Conservation (phyloP, 2,113 vertebrate genomes). For the Pogonocichla stellata region DNA sequence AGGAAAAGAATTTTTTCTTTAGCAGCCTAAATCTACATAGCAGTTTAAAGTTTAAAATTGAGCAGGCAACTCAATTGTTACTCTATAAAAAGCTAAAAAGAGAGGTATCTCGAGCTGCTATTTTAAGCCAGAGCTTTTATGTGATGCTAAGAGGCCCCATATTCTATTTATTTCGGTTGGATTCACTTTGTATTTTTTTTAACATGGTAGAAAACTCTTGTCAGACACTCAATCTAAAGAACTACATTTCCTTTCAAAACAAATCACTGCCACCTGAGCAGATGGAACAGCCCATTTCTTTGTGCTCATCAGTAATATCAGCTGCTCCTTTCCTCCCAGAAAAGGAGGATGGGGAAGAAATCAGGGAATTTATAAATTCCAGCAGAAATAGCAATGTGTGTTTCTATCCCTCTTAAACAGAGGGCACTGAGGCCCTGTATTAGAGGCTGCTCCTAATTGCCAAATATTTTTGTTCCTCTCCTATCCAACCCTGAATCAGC, state of each 20-base stretch:
- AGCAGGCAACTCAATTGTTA: not conserved
- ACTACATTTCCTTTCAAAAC: not conserved
- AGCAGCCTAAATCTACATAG: not conserved
- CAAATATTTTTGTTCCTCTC: not conserved
- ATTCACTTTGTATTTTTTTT: not conserved
- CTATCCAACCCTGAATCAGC: not conserved
- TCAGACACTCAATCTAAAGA: not conserved
- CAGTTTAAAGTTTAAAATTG: not conserved
- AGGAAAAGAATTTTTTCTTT: not conserved
- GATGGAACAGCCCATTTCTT: not conserved
- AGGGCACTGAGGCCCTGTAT: not conserved
- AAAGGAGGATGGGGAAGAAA: not conserved
- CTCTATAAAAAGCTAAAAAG: not conserved
- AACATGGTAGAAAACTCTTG: not conserved
- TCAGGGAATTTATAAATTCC: not conserved
- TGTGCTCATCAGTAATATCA: not conserved
- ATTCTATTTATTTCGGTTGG: not conserved
- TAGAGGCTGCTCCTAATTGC: not conserved
- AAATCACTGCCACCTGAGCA: not conserved
- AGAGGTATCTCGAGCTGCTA: not conserved
- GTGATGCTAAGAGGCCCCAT: not conserved
- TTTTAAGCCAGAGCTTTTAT: not conserved
- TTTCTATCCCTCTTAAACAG: not conserved
- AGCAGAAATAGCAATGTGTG: not conserved
- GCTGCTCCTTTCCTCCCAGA: not conserved